Evolutionary conservation across 2,888 invertebrate genomes (phyloP).

Genomic region (Brenthis daphne): DNA sequence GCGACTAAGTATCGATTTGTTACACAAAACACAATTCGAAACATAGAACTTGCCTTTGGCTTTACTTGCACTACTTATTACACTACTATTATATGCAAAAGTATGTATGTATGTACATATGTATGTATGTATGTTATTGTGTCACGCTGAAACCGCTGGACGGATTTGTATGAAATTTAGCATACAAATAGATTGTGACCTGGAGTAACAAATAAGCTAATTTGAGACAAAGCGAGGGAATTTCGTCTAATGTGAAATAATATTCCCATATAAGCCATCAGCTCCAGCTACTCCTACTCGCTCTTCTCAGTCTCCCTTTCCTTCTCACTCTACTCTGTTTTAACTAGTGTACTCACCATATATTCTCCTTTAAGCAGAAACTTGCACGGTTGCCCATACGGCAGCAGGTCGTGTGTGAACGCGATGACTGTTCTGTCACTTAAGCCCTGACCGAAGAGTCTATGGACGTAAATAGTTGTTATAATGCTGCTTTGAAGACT

Average conservation of each 20-base stretch:
- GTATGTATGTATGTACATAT: too few species aligned
- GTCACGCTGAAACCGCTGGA: too few species aligned
- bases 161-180: too few species aligned
- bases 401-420: constrained; percentile 84
- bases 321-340: not conserved
- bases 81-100: too few species aligned
- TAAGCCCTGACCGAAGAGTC: constrained; percentile 89
- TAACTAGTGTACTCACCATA: constrained; percentile 55
- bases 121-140: too few species aligned
- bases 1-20: not conserved
- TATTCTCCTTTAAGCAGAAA: constrained; percentile 78
- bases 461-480: constrained; percentile 43
- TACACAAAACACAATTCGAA: not conserved
- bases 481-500: too few species aligned
- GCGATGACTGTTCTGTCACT: constrained; percentile 85
- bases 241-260: too few species aligned
- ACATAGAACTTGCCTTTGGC: too few species aligned
- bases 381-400: constrained; percentile 84
- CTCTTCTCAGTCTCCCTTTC: not conserved
- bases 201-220: too few species aligned
- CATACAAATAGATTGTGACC: too few species aligned
- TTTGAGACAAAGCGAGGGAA: too few species aligned
- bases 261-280: not conserved
- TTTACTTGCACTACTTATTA: too few species aligned
- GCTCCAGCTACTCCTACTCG: not conserved